A percentile compares a stretch with the other conserved stretches of the same genome.
These are phyloP conservation scores for Petaurus breviceps DNA, from an alignment of 2,113 vertebrate species.

Conservation along the genomic window DNA sequence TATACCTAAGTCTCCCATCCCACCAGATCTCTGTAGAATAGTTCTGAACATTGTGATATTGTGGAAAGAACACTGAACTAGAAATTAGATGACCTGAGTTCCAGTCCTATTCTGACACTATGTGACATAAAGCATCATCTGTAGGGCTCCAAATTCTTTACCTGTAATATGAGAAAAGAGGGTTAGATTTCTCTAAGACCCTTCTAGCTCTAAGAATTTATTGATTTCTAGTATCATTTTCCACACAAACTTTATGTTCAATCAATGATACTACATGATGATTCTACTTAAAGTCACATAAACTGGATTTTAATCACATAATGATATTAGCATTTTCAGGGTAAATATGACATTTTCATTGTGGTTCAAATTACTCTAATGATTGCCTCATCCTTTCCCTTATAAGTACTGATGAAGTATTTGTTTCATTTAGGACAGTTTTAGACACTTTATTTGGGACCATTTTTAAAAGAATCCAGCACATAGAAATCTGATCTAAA, in stretches of 20 bases:
- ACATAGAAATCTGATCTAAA: too few relatives aligned
- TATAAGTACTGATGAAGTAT: neutral
- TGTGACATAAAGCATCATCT: neutral
- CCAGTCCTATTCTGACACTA: neutral
- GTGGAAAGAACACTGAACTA: neutral
- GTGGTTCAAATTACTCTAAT: neutral
- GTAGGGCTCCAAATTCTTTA: neutral
- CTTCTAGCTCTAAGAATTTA: neutral
- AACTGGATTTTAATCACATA: neutral
- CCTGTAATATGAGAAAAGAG: neutral
- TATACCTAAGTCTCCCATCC: neutral
- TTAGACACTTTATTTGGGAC: neutral
- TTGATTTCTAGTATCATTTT: neutral
- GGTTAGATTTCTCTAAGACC: neutral
- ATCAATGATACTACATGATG: neutral
- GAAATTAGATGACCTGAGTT: neutral
- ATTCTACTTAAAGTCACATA: neutral
- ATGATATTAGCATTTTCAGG: constrained; percentile 11
- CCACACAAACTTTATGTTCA: neutral
- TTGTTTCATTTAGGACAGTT: neutral
- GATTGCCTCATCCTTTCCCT: neutral
- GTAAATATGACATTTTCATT: neutral
- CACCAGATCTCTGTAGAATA: neutral
- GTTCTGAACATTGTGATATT: neutral
- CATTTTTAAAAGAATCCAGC: neutral